A percentile compares a stretch with the other conserved stretches of the same genome.
These are phyloP conservation scores for Laticauda colubrina DNA, from an alignment of 2,113 vertebrate species.

Conservation along the genomic window DNA sequence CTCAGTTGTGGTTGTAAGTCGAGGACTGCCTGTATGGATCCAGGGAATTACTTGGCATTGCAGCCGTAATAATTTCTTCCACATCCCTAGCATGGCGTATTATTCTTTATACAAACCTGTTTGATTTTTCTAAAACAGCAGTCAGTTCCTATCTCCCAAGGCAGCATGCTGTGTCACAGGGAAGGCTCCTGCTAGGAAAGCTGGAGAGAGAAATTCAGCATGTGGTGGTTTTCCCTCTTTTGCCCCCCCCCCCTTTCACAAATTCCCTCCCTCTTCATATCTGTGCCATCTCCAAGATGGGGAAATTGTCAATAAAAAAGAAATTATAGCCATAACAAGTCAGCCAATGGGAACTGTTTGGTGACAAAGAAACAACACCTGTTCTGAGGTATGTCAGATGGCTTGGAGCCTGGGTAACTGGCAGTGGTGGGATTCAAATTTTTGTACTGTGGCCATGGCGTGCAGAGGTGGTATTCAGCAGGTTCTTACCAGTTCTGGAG, in stretches of 20 bases:
- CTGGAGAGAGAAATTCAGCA: background rate
- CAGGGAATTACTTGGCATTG: background rate
- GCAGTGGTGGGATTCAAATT: no score
- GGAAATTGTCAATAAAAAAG: no score
- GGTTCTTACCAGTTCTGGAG: no score
- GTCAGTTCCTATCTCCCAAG: background rate
- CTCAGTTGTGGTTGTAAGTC: background rate
- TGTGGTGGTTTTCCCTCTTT: background rate
- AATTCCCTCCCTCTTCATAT: background rate
- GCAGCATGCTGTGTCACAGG: background rate
- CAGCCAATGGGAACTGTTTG: no score
- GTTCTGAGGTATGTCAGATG: no score
- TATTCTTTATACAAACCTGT: background rate
- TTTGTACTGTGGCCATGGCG: no score
- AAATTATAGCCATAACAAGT: no score
- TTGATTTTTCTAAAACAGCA: background rate
- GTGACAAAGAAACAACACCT: no score
- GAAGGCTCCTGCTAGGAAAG: background rate
- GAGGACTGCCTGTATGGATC: background rate
- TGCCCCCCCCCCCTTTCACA: background rate
- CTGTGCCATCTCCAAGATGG: background rate
- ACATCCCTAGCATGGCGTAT: background rate
- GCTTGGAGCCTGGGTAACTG: no score
- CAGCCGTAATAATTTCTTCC: background rate
- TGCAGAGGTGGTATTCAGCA: no score